Base-by-base conservation (phyloP, 2,888 invertebrate species). In the Margaritifera margaritifera region DNA sequence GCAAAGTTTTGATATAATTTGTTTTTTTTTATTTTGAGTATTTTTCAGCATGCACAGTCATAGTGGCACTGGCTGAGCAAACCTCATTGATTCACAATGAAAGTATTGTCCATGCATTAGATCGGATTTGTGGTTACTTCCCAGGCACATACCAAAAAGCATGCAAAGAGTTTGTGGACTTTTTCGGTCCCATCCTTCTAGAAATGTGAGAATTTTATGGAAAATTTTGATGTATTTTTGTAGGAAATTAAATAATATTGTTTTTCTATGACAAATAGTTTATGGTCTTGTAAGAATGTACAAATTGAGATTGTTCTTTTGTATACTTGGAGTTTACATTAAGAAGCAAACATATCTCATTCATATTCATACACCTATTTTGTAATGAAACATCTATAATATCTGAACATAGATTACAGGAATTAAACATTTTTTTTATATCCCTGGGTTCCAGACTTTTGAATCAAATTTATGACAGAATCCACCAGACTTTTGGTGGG, bases 71-170 rank as follows among this genome's bases (percentile, higher is more conserved):
- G 31, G 72, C 79, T 11, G 86, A 86, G 51, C 85, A 87, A 72
- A 69, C 84, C 25, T 72, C 84, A 6, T 81, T 83, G 42, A 79
- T 86, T 56, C 75, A 87, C 75, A 86, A 87, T 71, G 83, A 81
- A 57, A 80, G 81, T 15, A 69, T 85, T 18, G 68, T 82, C 5
- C 66, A 81, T 19, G 66, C 83, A 18, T 61, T 87, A 56, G 80
- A 83, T 22, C 67, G 79, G 20, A 55, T 86, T 8, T 88, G 88
- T 69, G 68, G 67, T 20, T 80, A 68, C 66, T 77, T 86, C 20
- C 84, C 82, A 25, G 69, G 71, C 3, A 55, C 77, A 27, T 81
- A 78, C 64, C 69, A 77, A 66, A 64, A 64, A n/a, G 71, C 80
- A 11, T 87, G 87, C 68, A 71, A 80, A 61, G 65, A 58, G 8